A percentile compares a stretch with the other conserved stretches of the same genome.
Conservation (phyloP, 2,113 vertebrate species). For the Catagonus wagneri region DNA sequence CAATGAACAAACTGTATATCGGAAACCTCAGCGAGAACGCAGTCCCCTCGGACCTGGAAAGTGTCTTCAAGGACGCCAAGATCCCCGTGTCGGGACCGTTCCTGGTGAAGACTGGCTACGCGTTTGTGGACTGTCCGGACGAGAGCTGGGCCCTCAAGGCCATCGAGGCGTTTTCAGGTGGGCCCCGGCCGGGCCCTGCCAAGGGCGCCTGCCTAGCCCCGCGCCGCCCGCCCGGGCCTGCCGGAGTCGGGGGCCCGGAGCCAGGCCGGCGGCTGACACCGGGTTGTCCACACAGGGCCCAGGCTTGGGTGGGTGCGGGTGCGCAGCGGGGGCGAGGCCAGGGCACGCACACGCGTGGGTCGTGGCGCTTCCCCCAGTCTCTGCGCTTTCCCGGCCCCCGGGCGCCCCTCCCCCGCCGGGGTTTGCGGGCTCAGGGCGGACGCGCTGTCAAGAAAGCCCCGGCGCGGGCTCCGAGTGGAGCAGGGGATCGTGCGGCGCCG, state of each 20-base stretch:
- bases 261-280: neutral
- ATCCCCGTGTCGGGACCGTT: conserved; percentile 96
- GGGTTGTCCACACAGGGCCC: neutral
- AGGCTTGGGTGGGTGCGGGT: conserved; percentile 14
- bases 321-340: neutral
- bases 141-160: conserved; percentile 98
- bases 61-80: conserved; percentile 98
- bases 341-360: neutral
- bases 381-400: neutral
- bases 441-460: conserved; percentile 61
- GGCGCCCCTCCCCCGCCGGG: neutral
- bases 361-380: neutral
- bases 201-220: conserved; percentile 29
- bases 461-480: neutral
- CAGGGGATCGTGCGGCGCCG: neutral
- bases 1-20: conserved; percentile 99
- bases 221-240: conserved; percentile 35
- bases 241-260: conserved; percentile 47
- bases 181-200: conserved; percentile 77
- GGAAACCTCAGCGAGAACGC: conserved; percentile 97
- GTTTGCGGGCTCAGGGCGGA: neutral
- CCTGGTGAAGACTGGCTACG: conserved; percentile 97
- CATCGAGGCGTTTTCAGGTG: conserved; percentile 99
- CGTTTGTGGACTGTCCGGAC: conserved; percentile 99
- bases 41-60: conserved; percentile 96